Conservation (phyloP, 2,888 invertebrate species). For the Amphipoea lucens region DNA sequence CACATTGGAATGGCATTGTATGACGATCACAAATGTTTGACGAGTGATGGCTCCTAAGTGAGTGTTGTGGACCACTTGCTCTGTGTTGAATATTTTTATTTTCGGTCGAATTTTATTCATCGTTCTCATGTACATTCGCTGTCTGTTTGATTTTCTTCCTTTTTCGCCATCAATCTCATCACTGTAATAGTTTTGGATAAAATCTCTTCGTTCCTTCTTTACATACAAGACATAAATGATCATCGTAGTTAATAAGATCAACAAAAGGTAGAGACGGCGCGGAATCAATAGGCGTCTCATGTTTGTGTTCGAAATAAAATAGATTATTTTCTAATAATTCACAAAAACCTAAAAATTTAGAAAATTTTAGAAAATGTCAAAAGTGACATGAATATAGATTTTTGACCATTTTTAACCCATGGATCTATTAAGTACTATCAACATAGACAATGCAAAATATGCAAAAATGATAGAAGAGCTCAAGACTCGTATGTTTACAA, state of each 20-base stretch:
- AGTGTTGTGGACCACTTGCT: conserved; percentile 62
- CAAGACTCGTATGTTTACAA: neutral
- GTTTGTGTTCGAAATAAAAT: neutral
- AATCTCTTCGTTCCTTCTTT: conserved; percentile 53
- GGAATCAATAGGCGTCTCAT: conserved; percentile 22
- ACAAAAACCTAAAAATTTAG: neutral
- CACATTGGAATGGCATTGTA: conserved; percentile 71
- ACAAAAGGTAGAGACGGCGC: neutral
- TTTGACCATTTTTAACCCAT: neutral
- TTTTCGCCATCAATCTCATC: conserved; percentile 29
- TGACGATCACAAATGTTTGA: conserved; percentile 67
- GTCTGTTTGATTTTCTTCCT: neutral
- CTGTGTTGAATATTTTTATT: conserved; percentile 66
- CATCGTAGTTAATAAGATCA: conserved; percentile 31
- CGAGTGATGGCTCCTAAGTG: conserved; percentile 48
- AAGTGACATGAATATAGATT: conserved; percentile 1
- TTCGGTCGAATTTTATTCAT: conserved; percentile 58
- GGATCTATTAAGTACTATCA: neutral
- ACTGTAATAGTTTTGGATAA: conserved; percentile 45
- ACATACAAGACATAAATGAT: conserved; percentile 47
- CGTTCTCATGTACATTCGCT: conserved; percentile 23
- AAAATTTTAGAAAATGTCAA: neutral
- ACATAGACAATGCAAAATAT: neutral
- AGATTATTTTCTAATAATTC: neutral
- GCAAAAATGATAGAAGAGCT: neutral